phyloP scores from a whole-genome alignment of 2,888 invertebrate species.

The Scaptomyza flava region DNA sequence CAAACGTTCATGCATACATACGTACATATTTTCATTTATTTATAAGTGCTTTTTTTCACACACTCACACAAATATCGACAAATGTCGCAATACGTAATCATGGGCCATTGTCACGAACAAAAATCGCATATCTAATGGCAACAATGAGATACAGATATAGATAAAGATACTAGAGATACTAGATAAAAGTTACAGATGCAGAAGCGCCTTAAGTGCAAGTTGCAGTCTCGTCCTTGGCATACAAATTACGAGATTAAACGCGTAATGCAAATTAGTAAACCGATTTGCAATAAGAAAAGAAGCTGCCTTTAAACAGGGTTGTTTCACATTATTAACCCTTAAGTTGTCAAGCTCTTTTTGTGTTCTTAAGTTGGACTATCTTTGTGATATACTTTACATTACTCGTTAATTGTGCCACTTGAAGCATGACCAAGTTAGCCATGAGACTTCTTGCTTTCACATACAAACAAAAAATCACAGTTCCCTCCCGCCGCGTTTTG shows the following conservation, averaged over 20 bases:
- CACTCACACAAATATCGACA: neutral
- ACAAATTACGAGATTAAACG: conserved; percentile 13
- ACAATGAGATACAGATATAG: conserved; percentile 1
- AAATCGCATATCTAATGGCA: conserved; percentile 5
- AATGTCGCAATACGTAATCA: neutral
- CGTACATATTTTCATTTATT: neutral
- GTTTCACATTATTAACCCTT: neutral
- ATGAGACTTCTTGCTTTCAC: conserved; percentile 20
- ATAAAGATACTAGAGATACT: neutral
- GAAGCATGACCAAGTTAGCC: conserved; percentile 63
- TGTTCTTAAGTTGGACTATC: neutral
- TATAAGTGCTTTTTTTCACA: neutral
- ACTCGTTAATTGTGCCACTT: conserved; percentile 44
- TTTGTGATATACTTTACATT: neutral
- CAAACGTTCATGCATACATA: neutral
- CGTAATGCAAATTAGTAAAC: neutral
- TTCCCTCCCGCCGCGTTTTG: neutral
- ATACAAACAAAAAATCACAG: conserved; percentile 57
- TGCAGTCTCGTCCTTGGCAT: conserved; percentile 6
- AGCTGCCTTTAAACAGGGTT: neutral
- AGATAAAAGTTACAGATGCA: neutral
- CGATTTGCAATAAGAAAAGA: neutral
- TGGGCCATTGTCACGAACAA: conserved; percentile 2
- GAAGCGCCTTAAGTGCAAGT: conserved; percentile 6
- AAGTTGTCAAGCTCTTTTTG: neutral